Percentiles rank a stretch among this genome's conserved stretches.
These are phyloP conservation scores for Camarhynchus parvulus DNA, from an alignment of 2,113 vertebrate genomes.

Conservation along the genomic window DNA sequence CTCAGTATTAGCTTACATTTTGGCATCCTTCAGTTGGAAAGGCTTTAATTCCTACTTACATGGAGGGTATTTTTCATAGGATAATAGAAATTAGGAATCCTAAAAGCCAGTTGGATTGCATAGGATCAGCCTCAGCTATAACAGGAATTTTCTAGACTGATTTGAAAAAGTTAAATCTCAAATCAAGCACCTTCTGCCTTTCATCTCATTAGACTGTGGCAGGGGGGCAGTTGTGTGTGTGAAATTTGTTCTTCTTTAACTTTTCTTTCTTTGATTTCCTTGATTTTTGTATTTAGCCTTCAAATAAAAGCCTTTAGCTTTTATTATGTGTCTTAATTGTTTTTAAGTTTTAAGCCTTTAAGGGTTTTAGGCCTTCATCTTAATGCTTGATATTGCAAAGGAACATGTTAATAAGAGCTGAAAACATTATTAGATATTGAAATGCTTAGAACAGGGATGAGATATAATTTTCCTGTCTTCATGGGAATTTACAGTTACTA, in stretches of 20 bases:
- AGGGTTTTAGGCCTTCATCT: background rate
- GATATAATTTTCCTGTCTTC: background rate
- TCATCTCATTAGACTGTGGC: background rate
- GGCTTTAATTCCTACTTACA: background rate
- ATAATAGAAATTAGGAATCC: background rate
- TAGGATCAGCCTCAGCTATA: background rate
- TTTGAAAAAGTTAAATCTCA: background rate
- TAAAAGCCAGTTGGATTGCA: background rate
- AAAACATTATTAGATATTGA: background rate
- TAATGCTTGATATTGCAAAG: background rate
- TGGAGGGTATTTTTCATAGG: background rate
- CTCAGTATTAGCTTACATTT: background rate
- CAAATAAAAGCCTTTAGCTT: background rate
- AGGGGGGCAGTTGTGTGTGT: background rate
- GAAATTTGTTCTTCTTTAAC: background rate
- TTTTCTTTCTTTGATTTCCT: background rate
- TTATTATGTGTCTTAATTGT: background rate
- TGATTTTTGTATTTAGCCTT: background rate
- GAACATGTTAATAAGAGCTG: background rate
- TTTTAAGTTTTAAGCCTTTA: background rate
- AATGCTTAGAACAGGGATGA: background rate
- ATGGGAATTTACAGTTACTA: background rate
- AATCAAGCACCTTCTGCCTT: background rate
- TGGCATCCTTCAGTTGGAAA: background rate
- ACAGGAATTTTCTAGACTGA: background rate